Conservation (phyloP, 2,797 vertebrate genomes). For the Rhincodon typus region DNA sequence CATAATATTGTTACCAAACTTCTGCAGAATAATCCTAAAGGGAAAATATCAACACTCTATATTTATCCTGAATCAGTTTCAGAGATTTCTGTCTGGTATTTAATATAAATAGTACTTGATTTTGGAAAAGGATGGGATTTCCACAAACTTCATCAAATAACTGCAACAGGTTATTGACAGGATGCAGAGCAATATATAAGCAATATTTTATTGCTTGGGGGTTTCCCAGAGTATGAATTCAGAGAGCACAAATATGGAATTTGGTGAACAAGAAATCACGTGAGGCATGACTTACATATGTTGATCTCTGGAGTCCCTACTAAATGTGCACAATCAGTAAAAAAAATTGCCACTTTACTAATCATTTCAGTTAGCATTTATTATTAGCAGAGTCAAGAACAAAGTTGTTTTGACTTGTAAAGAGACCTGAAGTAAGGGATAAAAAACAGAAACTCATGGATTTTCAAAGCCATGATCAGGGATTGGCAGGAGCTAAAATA, state of each 20-base stretch:
- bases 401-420: background rate
- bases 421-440: background rate
- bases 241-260: background rate
- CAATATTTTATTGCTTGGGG: background rate
- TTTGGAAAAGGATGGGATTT: background rate
- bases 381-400: background rate
- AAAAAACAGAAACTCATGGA: background rate
- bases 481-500: background rate
- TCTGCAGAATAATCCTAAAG: background rate
- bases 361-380: background rate
- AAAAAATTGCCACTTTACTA: background rate
- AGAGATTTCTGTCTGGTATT: background rate
- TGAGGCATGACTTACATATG: background rate
- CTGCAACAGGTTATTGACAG: background rate
- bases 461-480: background rate
- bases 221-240: background rate
- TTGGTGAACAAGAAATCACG: background rate
- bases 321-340: background rate
- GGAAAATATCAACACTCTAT: background rate
- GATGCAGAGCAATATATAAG: background rate
- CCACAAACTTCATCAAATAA: background rate
- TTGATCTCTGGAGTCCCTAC: background rate
- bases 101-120: background rate
- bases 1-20: background rate
- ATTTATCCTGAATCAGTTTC: background rate